phyloP scores from a whole-genome alignment of 2,113 vertebrate species.

The Ailuropoda melanoleuca region DNA sequence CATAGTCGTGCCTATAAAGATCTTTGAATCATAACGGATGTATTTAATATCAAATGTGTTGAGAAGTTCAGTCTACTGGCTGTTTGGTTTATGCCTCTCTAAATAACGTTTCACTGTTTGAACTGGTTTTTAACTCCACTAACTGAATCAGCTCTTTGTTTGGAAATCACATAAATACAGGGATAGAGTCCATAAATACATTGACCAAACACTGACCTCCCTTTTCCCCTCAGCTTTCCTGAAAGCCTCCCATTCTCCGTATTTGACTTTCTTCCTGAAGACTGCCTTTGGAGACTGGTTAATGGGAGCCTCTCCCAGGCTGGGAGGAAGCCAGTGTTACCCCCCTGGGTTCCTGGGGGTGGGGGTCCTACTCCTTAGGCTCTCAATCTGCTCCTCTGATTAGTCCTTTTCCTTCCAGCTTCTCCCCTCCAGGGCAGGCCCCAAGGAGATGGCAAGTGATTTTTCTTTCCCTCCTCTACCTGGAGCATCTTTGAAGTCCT shows the following conservation, averaged over 20 bases:
- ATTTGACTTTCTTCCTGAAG: background rate
- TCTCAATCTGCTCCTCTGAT: background rate
- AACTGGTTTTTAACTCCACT: background rate
- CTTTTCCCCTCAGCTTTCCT: background rate
- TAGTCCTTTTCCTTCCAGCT: background rate
- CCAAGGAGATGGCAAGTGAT: background rate
- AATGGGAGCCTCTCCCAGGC: background rate
- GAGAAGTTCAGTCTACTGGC: background rate
- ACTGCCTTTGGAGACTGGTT: no score
- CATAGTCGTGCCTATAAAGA: background rate
- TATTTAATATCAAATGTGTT: background rate
- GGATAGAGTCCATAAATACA: background rate
- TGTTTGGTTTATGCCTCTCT: background rate
- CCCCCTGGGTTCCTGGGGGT: background rate
- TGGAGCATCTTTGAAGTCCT: background rate
- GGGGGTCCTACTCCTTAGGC: background rate
- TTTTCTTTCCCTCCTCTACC: background rate
- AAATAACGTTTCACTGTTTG: background rate
- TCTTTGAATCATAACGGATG: background rate
- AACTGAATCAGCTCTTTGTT: constrained; percentile 9
- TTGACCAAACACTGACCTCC: background rate
- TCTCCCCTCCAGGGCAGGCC: background rate
- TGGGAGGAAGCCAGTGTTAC: background rate
- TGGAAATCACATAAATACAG: background rate
- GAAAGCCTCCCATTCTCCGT: background rate